These are phyloP conservation scores for Venustoraphidia nigricollis DNA, from an alignment of 2,888 invertebrate genomes.

Conservation along the genomic window DNA sequence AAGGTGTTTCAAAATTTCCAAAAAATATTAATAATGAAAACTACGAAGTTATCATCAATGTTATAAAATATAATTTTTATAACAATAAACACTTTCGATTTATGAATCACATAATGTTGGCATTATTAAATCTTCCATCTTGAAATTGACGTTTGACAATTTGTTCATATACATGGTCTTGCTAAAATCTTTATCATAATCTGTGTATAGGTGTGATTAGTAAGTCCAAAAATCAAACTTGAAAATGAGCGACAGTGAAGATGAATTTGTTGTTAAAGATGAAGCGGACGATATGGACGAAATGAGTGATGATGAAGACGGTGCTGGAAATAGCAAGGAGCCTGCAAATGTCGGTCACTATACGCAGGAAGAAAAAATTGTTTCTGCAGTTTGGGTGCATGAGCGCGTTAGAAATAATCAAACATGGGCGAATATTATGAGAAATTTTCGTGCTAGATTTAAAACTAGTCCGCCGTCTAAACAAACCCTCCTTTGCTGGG, in stretches of 20 bases:
- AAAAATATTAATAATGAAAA: too few species aligned
- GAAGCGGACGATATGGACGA: too few species aligned
- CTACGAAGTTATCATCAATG: too few species aligned
- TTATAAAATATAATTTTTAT: too few species aligned
- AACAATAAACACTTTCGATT: too few species aligned
- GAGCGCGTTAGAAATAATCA: slow-evolving; percentile 20
- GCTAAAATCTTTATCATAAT: too few species aligned
- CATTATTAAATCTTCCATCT: too few species aligned
- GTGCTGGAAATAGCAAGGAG: slow-evolving; percentile 15
- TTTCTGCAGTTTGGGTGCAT: slow-evolving; percentile 27
- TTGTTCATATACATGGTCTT: too few species aligned
- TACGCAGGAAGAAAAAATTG: slow-evolving; percentile 23
- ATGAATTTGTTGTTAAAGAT: background rate
- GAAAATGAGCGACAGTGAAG: slow-evolving; percentile 2
- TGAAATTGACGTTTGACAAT: too few species aligned
- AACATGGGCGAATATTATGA: slow-evolving; percentile 19
- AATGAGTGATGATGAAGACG: slow-evolving; percentile 2
- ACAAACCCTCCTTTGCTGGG: slow-evolving; percentile 25
- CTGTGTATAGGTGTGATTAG: slow-evolving; percentile 3
- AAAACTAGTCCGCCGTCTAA: slow-evolving; percentile 23
- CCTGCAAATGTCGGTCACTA: slow-evolving; percentile 20
- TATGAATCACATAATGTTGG: too few species aligned
- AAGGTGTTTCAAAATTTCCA: too few species aligned
- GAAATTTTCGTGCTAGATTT: slow-evolving; percentile 22
- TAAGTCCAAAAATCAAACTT: background rate